Evolutionary conservation across 2,888 invertebrate species (phyloP).

Genomic region (Aspidiotus destructor): DNA sequence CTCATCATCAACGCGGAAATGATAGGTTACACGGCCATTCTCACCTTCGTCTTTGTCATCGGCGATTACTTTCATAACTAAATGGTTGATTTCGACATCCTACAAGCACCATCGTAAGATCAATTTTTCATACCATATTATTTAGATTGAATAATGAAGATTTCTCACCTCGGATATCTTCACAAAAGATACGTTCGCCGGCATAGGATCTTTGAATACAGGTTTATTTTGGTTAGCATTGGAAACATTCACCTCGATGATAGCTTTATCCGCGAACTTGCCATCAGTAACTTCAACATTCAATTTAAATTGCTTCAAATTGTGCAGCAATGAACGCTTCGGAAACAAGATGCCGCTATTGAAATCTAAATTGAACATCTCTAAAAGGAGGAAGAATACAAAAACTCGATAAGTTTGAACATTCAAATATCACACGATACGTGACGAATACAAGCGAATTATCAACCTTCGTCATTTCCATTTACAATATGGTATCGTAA

Average conservation of each 20-base stretch:
- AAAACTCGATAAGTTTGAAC: neutral
- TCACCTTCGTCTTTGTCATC: conserved; percentile 71
- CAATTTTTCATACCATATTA: neutral
- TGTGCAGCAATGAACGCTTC: conserved; percentile 58
- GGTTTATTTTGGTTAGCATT: conserved; percentile 77
- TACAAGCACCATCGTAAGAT: conserved; percentile 40
- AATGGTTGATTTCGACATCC: conserved; percentile 64
- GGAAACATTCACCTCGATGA: conserved; percentile 64
- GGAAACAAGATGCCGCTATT: conserved; percentile 74
- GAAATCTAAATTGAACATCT: conserved; percentile 64
- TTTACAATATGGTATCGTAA: conserved; percentile 62
- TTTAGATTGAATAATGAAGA: neutral
- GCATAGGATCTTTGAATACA: conserved; percentile 64
- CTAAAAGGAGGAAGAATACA: conserved; percentile 42
- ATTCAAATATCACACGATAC: neutral
- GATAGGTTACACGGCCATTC: conserved; percentile 75
- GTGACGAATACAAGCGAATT: neutral
- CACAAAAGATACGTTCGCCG: conserved; percentile 59
- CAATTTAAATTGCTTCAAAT: conserved; percentile 48
- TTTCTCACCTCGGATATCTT: conserved; percentile 66
- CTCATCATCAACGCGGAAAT: conserved; percentile 63
- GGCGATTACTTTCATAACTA: conserved; percentile 73
- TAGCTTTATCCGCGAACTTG: conserved; percentile 57
- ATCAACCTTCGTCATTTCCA: conserved; percentile 54
- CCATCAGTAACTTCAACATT: conserved; percentile 67